Evolutionary conservation across 2,113 vertebrate species (phyloP).

Genomic region (Sapajus apella): DNA sequence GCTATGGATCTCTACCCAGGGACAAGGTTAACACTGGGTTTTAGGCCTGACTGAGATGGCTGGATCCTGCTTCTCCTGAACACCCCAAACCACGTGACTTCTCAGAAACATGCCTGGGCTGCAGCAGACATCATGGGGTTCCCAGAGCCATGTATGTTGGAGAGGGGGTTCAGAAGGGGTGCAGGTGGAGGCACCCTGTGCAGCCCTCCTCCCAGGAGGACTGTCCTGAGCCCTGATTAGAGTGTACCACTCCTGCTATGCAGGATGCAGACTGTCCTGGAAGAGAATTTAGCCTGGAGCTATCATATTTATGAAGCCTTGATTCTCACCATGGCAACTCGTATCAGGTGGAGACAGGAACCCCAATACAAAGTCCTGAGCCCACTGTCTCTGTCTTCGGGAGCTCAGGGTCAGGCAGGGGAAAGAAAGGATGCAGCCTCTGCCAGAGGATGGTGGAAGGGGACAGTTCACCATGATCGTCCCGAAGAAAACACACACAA

Average conservation of each 20-base stretch:
- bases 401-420: slow-evolving; percentile 3
- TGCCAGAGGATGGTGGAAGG: background rate
- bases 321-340: slow-evolving; percentile 79
- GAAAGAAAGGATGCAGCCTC: slow-evolving; percentile 64
- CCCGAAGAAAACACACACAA: slow-evolving; percentile 62
- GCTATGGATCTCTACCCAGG: background rate
- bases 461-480: slow-evolving; percentile 48
- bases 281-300: background rate
- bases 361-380: background rate
- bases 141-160: fast-evolving
- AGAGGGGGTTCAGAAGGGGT: background rate
- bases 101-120: background rate
- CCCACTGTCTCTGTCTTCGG: background rate
- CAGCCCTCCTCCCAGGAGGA: no score
- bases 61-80: background rate
- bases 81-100: background rate
- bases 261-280: background rate
- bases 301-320: slow-evolving; percentile 52
- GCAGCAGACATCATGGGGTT: fast-evolving
- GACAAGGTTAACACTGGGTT: background rate
- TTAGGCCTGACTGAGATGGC: background rate
- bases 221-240: background rate
- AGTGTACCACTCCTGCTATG: background rate
- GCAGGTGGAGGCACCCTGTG: fast-evolving
- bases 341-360: background rate